A percentile compares a stretch with the other conserved stretches of the same genome.
Conservation (phyloP, 2,888 invertebrate species). For the Meloe dianella region DNA sequence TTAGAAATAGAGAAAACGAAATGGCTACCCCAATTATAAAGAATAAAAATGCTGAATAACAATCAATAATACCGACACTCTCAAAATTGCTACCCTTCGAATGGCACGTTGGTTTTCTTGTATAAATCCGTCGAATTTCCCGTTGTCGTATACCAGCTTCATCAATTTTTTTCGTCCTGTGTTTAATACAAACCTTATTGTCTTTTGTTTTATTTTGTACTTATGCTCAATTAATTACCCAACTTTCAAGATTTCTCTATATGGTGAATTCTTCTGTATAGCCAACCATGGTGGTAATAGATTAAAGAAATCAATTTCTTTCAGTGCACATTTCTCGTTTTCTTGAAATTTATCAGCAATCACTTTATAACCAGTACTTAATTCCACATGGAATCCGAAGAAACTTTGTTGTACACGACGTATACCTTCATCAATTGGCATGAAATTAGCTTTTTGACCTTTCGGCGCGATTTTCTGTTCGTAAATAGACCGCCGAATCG, state of each 20-base stretch:
- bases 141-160: slow-evolving; percentile 37
- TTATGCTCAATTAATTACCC: slow-evolving; percentile 55
- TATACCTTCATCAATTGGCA: slow-evolving; percentile 67
- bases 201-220: not conserved
- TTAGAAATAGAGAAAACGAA: slow-evolving; percentile 26
- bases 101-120: slow-evolving; percentile 38
- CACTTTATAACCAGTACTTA: slow-evolving; percentile 69
- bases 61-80: slow-evolving; percentile 40
- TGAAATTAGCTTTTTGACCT: slow-evolving; percentile 64
- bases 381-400: slow-evolving; percentile 73
- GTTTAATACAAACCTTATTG: too few relatives aligned
- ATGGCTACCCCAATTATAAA: slow-evolving; percentile 32
- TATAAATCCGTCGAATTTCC: slow-evolving; percentile 32
- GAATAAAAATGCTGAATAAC: slow-evolving; percentile 39
- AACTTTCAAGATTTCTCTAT: slow-evolving; percentile 64
- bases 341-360: slow-evolving; percentile 72
- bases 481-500: slow-evolving; percentile 66
- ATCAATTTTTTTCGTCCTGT: slow-evolving; percentile 24
- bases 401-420: slow-evolving; percentile 65
- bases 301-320: slow-evolving; percentile 66
- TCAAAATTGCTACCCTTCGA: slow-evolving; percentile 33
- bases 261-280: slow-evolving; percentile 63
- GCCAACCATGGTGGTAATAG: slow-evolving; percentile 64
- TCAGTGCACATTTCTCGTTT: slow-evolving; percentile 73
- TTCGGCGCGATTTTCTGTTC: slow-evolving; percentile 68